phyloP scores from a whole-genome alignment of 2,888 invertebrate genomes.

The Acanthosoma haemorrhoidale region DNA sequence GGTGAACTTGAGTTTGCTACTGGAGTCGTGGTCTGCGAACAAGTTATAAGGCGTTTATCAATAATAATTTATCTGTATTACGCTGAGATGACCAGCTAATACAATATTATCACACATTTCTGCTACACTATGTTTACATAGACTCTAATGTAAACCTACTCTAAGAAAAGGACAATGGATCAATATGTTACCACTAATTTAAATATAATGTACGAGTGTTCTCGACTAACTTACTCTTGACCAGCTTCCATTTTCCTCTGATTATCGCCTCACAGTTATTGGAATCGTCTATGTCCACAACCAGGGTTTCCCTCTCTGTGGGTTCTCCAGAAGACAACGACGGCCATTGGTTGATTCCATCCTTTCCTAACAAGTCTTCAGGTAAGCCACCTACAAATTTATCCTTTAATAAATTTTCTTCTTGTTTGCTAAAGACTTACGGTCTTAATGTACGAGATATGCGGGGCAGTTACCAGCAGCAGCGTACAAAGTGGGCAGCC shows the following conservation, averaged over 20 bases:
- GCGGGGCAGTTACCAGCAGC: conserved; percentile 47
- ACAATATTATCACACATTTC: no score
- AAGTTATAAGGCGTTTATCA: no score
- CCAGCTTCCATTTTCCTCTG: conserved; percentile 49
- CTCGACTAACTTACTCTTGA: conserved; percentile 48
- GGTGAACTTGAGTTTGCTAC: neutral
- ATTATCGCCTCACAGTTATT: conserved; percentile 45
- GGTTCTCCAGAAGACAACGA: conserved; percentile 36
- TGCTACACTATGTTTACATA: no score
- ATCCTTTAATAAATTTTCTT: no score
- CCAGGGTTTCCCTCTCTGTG: conserved; percentile 38
- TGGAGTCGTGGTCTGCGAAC: neutral
- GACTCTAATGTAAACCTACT: no score
- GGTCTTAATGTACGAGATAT: no score
- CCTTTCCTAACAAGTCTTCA: conserved; percentile 42
- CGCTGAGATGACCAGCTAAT: no score
- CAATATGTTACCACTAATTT: no score
- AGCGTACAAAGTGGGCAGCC: conserved; percentile 66
- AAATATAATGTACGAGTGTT: no score
- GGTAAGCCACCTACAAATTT: conserved; percentile 12
- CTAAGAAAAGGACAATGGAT: no score
- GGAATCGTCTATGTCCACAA: conserved; percentile 47
- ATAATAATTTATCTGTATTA: no score
- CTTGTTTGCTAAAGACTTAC: no score
- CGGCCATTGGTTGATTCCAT: conserved; percentile 47